Evolutionary conservation across 2,797 vertebrate species (phyloP).

Genomic region (Xenentodon cancila): DNA sequence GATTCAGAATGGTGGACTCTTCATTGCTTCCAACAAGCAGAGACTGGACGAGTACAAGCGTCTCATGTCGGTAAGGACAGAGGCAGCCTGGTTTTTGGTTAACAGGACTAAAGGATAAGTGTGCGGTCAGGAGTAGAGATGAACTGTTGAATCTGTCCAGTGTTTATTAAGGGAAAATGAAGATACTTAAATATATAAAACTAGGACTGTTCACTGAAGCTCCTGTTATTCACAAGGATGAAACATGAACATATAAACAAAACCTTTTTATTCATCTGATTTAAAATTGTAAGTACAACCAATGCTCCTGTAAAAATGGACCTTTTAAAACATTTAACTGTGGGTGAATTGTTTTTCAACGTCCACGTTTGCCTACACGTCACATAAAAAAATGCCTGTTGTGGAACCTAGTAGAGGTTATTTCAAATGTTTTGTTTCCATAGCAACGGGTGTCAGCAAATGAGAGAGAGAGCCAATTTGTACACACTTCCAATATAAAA

Average conservation of each 20-base stretch:
- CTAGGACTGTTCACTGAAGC: too few relatives aligned
- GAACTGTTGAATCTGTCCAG: too few relatives aligned
- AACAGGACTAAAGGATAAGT: too few relatives aligned
- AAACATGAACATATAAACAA: background rate
- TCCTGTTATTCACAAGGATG: background rate
- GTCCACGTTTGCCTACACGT: background rate
- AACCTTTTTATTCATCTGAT: background rate
- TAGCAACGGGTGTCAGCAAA: constrained; percentile 8
- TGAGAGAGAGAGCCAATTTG: background rate
- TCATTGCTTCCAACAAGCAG: constrained; percentile 96
- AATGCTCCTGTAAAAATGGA: background rate
- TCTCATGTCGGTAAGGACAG: constrained; percentile 90
- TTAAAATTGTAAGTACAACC: background rate
- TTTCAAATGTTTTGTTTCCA: constrained; percentile 11
- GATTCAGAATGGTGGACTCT: constrained; percentile 97
- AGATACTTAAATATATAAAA: too few relatives aligned
- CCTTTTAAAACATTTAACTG: too few relatives aligned
- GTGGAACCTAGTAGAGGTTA: background rate
- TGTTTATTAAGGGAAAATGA: too few relatives aligned
- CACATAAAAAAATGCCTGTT: constrained; percentile 1
- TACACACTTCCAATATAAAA: too few relatives aligned
- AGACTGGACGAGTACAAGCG: constrained; percentile 96
- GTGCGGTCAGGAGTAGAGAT: too few relatives aligned
- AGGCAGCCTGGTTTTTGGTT: background rate
- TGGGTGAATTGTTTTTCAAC: too few relatives aligned